Base-by-base conservation (phyloP, 2,888 invertebrate species). In the Hydropsyche betteni region DNA sequence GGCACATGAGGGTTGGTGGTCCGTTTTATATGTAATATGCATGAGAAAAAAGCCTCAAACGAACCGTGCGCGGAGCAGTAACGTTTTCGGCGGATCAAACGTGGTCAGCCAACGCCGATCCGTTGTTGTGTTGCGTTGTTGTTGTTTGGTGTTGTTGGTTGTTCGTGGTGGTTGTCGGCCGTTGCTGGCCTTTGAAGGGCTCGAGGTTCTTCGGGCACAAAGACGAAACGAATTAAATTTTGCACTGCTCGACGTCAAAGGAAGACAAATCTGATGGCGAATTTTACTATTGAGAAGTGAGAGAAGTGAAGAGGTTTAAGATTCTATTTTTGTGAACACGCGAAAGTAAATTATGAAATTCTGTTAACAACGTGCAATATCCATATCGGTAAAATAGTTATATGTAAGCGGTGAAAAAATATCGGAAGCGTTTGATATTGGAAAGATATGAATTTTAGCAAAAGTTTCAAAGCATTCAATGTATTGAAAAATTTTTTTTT, bases 11-110 rank as follows among this genome's bases (percentile, higher is more conserved):
- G 44, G 44, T 44, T 44, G 7, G 24, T 24, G 24, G n/a, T 34
- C 16, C 68, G 68, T 36, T n/a, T 69, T 68, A 69, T 76, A 76
- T 71, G 58, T 74, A 76, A 74, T 76, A 76, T 74, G 74, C 76
- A 74, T 74, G 74, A 76, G 74, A 53, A 70, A 70, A 70, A 51
- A 70, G 34, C n/a, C 64, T 64, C 44, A 58, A 72, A 72, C 58
- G 33, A 72, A 72, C 58, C 16, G 14, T 33, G 24, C 68, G 12
- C 34, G 52, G 38, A 58, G 72, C 58, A 55, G 7, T 24, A 24
- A 10, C 38, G 72, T 55, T 72, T 72, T 58, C 52, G 70, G 24
- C 24, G 70, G 72, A 72, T 72, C 72, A 72, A 72, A 72, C 72
- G 72, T 72, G 55, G 72, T 72, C 72, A 53, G 58, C 55, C 55